A percentile compares a stretch with the other conserved stretches of the same genome.
Evolutionary conservation across 2,113 vertebrate genomes (phyloP).

Genomic region (Pterocles burchelli): DNA sequence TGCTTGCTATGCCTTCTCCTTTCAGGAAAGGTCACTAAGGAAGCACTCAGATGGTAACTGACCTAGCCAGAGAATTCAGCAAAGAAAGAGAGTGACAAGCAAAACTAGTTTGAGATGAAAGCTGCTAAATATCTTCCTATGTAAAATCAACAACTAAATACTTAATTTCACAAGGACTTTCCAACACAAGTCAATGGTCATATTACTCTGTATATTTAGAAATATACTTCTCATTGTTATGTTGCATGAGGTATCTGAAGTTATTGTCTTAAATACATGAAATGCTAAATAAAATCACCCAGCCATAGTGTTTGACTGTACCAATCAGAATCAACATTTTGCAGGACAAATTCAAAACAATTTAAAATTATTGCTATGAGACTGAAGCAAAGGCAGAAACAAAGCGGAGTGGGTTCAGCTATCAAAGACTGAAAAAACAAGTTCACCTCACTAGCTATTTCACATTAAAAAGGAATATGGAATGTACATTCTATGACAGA

Average conservation of each 20-base stretch:
- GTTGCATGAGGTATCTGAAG: neutral
- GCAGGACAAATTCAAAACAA: neutral
- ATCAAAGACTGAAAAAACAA: neutral
- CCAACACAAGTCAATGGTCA: neutral
- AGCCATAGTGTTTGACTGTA: neutral
- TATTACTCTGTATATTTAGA: neutral
- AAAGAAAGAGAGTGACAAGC: conserved; percentile 65
- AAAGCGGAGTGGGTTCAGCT: neutral
- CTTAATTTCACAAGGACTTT: conserved; percentile 50
- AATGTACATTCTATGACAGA: neutral
- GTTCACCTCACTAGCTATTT: neutral
- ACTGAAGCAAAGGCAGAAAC: neutral
- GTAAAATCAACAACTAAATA: conserved; percentile 17
- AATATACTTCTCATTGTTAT: neutral
- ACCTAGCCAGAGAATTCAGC: neutral
- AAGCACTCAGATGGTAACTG: neutral
- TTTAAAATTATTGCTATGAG: neutral
- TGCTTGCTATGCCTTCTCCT: neutral
- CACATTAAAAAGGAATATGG: neutral
- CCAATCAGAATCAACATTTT: neutral
- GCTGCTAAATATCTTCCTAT: conserved; percentile 8
- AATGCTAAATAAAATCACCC: neutral
- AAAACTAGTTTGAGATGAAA: conserved; percentile 64
- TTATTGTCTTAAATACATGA: neutral
- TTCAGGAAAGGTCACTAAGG: conserved; percentile 20